Base-by-base conservation (phyloP, 1,140 invertebrate genomes). In the Mesaphorura yosii region DNA sequence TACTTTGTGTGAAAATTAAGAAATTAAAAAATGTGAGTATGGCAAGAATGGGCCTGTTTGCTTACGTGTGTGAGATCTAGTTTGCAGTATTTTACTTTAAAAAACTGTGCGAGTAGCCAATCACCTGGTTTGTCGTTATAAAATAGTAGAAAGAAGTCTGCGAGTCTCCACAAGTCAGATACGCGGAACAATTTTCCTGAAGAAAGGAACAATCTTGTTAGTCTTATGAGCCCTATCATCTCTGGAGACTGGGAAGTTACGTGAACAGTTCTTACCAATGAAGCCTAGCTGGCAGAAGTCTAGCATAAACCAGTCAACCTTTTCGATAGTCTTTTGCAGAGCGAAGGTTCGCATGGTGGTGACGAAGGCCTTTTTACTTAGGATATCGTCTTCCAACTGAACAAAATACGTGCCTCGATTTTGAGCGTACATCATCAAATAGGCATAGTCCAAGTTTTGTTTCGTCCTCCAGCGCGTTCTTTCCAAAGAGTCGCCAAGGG, bases 81-180 rank as follows among this genome's bases (percentile, higher is more conserved):
- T 58, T 81, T 83, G 68, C 93, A 97, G 20, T 89, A 82, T 73
- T 90, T 90, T 1, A 91, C 90, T 55, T 83, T 82, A 27, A 95
- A 79, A 48, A 93, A 80, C 69, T 92, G 83, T 60, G 93, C 89
- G 5, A 97, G 72, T 1, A 97, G 72, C 93, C 93, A 98, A 68
- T 97, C 93, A 0, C 95, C 90, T 0, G 93, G 93, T 72, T 96
- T 94, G 66, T 95, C 89, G 66, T 86, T 87, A 70, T 93, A 86
- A 71, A 95, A 93, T 75, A 90, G 88, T 63, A 96, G 78, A 65
- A 96, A 90, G 70, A 95, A 96, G 65, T 88, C 86, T 15, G 93
- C 81, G 25, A 97, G 71, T 72, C 82, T 83, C 6, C 87, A 86
- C 20, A 98, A 70, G 68, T 95, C 86, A 0, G 82, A 78, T 46